Percentiles rank a stretch among this genome's conserved stretches.
These are phyloP conservation scores for Sarcoramphus papa DNA, from an alignment of 2,797 vertebrate genomes.

Conservation along the genomic window DNA sequence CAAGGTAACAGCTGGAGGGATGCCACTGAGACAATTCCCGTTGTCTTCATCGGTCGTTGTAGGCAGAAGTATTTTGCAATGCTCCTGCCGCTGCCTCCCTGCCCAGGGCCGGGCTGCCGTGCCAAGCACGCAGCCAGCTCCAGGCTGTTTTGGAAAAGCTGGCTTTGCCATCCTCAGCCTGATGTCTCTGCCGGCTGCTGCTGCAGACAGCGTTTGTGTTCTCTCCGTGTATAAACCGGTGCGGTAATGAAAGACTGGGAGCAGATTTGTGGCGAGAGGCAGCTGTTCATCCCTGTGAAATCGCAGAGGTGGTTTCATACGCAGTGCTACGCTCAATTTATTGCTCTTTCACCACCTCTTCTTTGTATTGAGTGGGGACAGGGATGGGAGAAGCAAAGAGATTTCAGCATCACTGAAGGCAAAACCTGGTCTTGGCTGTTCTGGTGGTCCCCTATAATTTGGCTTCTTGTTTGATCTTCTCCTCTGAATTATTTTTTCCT, in stretches of 20 bases:
- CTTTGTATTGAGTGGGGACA: background rate
- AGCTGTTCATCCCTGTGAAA: background rate
- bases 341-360: background rate
- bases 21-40: background rate
- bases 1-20: background rate
- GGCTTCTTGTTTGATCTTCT: background rate
- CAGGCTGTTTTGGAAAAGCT: background rate
- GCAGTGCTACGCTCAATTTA: rapidly evolving
- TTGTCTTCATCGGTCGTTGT: rapidly evolving
- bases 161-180: background rate
- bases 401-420: background rate
- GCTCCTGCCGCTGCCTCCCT: background rate
- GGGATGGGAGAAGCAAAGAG: background rate
- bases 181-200: background rate
- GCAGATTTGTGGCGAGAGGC: background rate
- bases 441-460: background rate
- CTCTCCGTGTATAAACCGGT: rapidly evolving
- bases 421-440: background rate
- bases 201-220: background rate
- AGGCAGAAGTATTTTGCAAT: background rate
- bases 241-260: rapidly evolving
- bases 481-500: background rate
- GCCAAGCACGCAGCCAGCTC: background rate
- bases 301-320: rapidly evolving
- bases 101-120: background rate